phyloP scores from a whole-genome alignment of 1,140 invertebrate species.

The Aporrectodea caliginosa region DNA sequence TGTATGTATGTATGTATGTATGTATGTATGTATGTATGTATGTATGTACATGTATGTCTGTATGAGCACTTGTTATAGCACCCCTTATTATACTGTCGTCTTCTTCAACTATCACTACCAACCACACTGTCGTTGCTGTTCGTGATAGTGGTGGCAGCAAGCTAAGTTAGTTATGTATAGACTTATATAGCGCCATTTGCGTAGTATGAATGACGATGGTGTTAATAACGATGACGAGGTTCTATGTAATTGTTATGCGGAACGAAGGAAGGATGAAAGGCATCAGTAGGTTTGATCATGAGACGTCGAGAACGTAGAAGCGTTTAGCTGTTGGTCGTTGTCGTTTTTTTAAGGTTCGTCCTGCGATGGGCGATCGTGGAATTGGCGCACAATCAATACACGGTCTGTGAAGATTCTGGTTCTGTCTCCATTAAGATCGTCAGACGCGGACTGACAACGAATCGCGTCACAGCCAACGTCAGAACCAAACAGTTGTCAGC shows the following conservation, averaged over 20 bases:
- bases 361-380: conserved; percentile 49
- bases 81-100: too few species aligned
- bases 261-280: neutral
- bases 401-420: conserved; percentile 51
- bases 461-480: conserved; percentile 45
- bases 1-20: too few species aligned
- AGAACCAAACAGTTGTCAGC: conserved; percentile 47
- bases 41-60: too few species aligned
- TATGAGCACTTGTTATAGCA: too few species aligned
- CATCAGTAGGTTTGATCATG: neutral
- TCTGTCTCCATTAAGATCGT: conserved; percentile 42
- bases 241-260: neutral
- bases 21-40: too few species aligned
- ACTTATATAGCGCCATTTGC: too few species aligned
- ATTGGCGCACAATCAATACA: conserved; percentile 43
- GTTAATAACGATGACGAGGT: neutral
- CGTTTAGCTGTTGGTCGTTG: neutral
- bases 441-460: conserved; percentile 41
- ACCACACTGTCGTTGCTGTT: too few species aligned
- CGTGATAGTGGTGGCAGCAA: too few species aligned
- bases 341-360: conserved; percentile 41
- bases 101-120: too few species aligned
- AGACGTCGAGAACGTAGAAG: neutral
- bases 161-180: too few species aligned
- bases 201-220: too few species aligned